Conservation (phyloP, 2,113 vertebrate species). For the Chaetodon trifascialis region DNA sequence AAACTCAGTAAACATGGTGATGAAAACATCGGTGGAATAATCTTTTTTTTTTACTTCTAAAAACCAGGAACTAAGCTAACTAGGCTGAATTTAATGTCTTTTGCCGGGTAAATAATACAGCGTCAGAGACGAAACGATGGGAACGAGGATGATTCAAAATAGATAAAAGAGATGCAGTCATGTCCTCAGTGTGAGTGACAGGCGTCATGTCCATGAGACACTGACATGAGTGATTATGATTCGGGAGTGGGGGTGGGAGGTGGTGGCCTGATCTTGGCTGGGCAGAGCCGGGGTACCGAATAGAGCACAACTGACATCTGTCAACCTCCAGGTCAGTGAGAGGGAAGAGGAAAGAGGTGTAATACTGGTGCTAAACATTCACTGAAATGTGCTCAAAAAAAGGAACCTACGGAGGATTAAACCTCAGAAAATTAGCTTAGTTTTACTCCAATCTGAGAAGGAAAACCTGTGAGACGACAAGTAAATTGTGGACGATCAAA, state of each 20-base stretch:
- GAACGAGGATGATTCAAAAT: slow-evolving; percentile 56
- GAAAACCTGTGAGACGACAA: slow-evolving; percentile 60
- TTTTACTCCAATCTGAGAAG: slow-evolving; percentile 56
- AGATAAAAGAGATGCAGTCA: slow-evolving; percentile 57
- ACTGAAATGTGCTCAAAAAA: slow-evolving; percentile 24
- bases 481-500: slow-evolving; percentile 48
- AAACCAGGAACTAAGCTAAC: neutral
- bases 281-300: slow-evolving; percentile 37
- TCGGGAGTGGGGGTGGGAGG: slow-evolving; percentile 21
- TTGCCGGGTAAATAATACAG: slow-evolving; percentile 40
- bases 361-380: slow-evolving; percentile 31
- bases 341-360: slow-evolving; percentile 18
- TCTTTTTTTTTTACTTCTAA: neutral
- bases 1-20: slow-evolving; percentile 31
- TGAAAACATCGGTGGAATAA: slow-evolving; percentile 24
- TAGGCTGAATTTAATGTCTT: slow-evolving; percentile 18
- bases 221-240: slow-evolving; percentile 71
- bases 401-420: slow-evolving; percentile 40
- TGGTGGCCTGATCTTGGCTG: slow-evolving; percentile 49
- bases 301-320: slow-evolving; percentile 55
- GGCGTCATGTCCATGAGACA: slow-evolving; percentile 68
- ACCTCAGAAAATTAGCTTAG: slow-evolving; percentile 16
- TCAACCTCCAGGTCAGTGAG: slow-evolving; percentile 58
- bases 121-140: slow-evolving; percentile 52
- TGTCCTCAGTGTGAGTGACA: slow-evolving; percentile 66